phyloP scores from a whole-genome alignment of 1,140 invertebrate species.

The Diuraphis noxia region DNA sequence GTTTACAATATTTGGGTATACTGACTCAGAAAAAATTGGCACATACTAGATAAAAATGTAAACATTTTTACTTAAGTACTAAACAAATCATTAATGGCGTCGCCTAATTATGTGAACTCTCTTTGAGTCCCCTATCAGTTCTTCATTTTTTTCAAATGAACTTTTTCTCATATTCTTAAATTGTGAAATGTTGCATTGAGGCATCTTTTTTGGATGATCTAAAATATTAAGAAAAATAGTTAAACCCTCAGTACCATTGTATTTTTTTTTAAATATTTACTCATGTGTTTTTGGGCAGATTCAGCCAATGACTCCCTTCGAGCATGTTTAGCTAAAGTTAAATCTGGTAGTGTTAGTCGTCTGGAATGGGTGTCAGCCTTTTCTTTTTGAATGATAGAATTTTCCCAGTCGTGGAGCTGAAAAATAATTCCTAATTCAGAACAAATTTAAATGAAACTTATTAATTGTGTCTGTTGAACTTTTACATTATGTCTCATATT shows the following conservation, averaged over 20 bases:
- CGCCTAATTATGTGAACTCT: slow-evolving; percentile 32
- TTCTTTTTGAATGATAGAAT: background rate
- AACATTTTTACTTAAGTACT: background rate
- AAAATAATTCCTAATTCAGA: background rate
- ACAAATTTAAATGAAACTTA: background rate
- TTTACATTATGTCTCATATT: slow-evolving; percentile 12
- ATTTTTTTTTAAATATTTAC: background rate
- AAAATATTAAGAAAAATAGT: background rate
- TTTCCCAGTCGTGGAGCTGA: slow-evolving; percentile 6
- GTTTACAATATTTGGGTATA: background rate
- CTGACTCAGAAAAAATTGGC: background rate
- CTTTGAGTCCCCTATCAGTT: background rate
- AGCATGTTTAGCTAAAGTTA: slow-evolving; percentile 36
- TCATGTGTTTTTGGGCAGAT: background rate
- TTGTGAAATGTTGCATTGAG: background rate
- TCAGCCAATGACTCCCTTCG: slow-evolving; percentile 14
- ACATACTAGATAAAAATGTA: slow-evolving; percentile 8
- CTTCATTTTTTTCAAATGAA: slow-evolving; percentile 21
- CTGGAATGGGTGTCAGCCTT: background rate
- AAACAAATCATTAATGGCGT: background rate
- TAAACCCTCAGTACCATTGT: background rate
- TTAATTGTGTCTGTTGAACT: background rate
- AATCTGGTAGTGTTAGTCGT: slow-evolving; percentile 33
- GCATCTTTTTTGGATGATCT: background rate
- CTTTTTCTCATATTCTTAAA: background rate